Percentiles rank a stretch among this genome's conserved stretches.
phyloP scores from a whole-genome alignment of 1,140 invertebrate species.

The Cecropterus lyciades region DNA sequence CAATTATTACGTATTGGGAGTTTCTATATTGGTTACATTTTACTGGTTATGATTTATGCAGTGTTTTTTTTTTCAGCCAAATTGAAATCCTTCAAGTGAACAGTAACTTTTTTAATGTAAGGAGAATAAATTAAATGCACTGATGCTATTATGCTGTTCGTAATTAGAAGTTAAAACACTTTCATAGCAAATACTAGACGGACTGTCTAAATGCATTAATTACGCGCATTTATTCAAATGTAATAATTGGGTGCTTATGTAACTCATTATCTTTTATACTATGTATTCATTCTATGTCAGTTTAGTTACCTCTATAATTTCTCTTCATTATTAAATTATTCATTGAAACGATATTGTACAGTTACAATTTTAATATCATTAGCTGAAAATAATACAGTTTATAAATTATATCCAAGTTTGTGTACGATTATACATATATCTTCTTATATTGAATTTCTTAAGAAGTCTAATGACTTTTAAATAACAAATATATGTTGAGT shows the following conservation, averaged over 20 bases:
- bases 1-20: not conserved
- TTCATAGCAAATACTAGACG: not conserved
- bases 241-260: constrained; percentile 16
- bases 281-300: not conserved
- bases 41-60: too few species aligned
- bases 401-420: too few species aligned
- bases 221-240: constrained; percentile 13
- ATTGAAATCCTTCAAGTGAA: too few species aligned
- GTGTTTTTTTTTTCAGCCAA: too few species aligned
- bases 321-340: constrained; percentile 17
- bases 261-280: constrained; percentile 10
- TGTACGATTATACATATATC: too few species aligned
- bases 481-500: too few species aligned
- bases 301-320: constrained; percentile 27
- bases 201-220: constrained; percentile 5
- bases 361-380: too few species aligned
- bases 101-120: too few species aligned
- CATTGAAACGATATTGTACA: not conserved
- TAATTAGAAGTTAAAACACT: constrained; percentile 3
- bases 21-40: too few species aligned
- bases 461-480: too few species aligned
- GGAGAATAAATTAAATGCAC: not conserved
- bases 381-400: too few species aligned
- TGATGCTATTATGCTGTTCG: not conserved
- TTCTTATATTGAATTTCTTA: too few species aligned